These are phyloP conservation scores for Eira barbara DNA, from an alignment of 2,113 vertebrate genomes.

Conservation along the genomic window DNA sequence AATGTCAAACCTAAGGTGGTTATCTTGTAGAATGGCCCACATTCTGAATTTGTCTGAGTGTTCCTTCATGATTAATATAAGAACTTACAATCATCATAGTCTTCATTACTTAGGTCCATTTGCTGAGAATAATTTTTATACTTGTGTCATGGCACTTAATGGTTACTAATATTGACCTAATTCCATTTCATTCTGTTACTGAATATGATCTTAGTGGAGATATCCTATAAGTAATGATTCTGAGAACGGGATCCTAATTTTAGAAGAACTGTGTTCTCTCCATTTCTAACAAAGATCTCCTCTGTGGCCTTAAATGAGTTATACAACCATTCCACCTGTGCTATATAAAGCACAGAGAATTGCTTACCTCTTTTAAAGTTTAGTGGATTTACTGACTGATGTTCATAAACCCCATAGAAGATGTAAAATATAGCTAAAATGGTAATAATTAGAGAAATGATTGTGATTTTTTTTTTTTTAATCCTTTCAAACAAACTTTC, in stretches of 20 bases:
- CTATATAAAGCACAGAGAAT: not conserved
- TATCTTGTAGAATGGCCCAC: not conserved
- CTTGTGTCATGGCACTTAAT: not conserved
- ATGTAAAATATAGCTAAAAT: not conserved
- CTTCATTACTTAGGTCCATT: not conserved
- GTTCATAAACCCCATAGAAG: not conserved
- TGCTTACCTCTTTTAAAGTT: not conserved
- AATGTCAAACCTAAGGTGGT: not conserved
- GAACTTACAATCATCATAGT: not conserved
- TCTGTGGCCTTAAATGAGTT: not conserved
- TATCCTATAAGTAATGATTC: not conserved
- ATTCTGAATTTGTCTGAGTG: not conserved
- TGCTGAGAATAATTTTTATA: not conserved
- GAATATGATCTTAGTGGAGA: slow-evolving; percentile 9
- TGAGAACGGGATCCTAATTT: not conserved
- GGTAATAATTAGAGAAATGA: slow-evolving; percentile 18
- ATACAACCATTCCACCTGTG: not conserved
- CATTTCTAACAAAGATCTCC: slow-evolving; percentile 30
- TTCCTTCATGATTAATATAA: slow-evolving; percentile 8
- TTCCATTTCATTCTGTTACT: not conserved
- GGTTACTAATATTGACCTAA: not conserved
- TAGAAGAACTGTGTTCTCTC: not conserved
- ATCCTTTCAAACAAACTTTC: not conserved
- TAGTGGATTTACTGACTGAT: not conserved
- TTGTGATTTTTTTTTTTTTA: slow-evolving; percentile 7